Conservation (phyloP, 2,888 invertebrate genomes). For the Cryptus viduatorius region DNA sequence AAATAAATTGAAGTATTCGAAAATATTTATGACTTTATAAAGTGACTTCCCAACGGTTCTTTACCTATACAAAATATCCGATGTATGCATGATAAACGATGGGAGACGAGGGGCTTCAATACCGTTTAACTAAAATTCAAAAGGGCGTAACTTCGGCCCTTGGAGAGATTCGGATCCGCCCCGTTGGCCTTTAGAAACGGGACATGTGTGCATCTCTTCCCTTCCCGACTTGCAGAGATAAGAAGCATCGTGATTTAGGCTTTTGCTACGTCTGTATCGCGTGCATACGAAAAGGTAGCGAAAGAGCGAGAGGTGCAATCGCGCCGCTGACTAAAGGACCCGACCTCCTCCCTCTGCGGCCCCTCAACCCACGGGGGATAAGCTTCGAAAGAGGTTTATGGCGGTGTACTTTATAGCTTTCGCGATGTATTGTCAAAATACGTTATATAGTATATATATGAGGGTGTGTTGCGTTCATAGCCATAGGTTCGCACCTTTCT, state of each 20-base stretch:
- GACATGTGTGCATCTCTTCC: background rate
- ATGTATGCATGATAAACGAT: too few relatives aligned
- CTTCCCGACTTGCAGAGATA: background rate
- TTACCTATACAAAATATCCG: background rate
- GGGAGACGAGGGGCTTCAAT: too few relatives aligned
- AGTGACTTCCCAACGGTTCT: background rate
- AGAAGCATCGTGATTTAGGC: constrained; percentile 4
- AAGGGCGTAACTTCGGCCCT: too few relatives aligned
- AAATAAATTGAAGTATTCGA: background rate
- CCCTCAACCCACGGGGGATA: constrained; percentile 69
- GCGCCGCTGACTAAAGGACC: constrained; percentile 23
- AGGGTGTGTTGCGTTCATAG: constrained; percentile 42
- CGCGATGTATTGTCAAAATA: constrained; percentile 82
- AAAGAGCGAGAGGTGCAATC: background rate
- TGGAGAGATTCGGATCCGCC: background rate
- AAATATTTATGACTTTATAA: constrained; percentile 11
- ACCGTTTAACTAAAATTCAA: too few relatives aligned
- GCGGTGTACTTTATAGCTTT: constrained; percentile 78
- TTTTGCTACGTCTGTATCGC: background rate
- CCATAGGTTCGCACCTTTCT: background rate
- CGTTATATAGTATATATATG: constrained; percentile 71
- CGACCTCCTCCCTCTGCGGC: constrained; percentile 9
- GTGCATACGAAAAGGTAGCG: constrained; percentile 2
- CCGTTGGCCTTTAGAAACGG: background rate
- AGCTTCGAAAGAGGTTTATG: constrained; percentile 78